Base-by-base conservation (phyloP, 1,140 invertebrate genomes). In the Diplogasteroides magnus region DNA sequence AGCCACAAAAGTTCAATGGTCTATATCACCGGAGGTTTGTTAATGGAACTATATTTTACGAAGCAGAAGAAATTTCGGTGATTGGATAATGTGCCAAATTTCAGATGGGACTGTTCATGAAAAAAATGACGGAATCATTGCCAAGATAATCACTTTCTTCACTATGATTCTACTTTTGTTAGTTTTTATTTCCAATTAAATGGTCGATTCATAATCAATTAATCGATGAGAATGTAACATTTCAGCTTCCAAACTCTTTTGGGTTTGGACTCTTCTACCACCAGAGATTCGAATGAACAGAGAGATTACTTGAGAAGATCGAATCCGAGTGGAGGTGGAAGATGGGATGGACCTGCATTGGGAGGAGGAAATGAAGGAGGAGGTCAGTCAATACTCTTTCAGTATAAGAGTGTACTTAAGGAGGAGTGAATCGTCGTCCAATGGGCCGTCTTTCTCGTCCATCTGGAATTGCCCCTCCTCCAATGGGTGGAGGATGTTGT, bases 401-500 rank as follows among this genome's bases (percentile, higher is more conserved):
- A 48, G 37, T 48, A 48, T 48, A 48, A 48, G 6, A 48, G 19
- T 19, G 19, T 6, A 48, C 19, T 6, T 48, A 11, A 19, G 6
- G 55, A 2, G 56, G 56, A 0, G 65, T 55, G 23, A 57, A 57
- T 60, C 55, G 65, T 58, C 29, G 65, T 23, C 14, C 32, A 25
- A 60, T 58, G 31, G 65, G 65, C 1, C 15, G 55, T 1, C 55
- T 60, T 60, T 57, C 65, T 13, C 28, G 23, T 1, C 11, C 65
- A 25, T 67, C 65, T 0, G 65, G 65, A 31, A 31, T 67, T 57
- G 65, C 65, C 25, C 65, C 65, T 25, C 65, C 65, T 31, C 64
- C 65, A 67, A 67, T 67, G 65, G 27, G 65, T 11, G 65, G 65
- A n/a, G 65, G 65, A 32, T 67, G 65, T n/a, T 67, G 65, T 31